phyloP scores from a whole-genome alignment of 2,113 vertebrate species.

The Tragelaphus imberbis region DNA sequence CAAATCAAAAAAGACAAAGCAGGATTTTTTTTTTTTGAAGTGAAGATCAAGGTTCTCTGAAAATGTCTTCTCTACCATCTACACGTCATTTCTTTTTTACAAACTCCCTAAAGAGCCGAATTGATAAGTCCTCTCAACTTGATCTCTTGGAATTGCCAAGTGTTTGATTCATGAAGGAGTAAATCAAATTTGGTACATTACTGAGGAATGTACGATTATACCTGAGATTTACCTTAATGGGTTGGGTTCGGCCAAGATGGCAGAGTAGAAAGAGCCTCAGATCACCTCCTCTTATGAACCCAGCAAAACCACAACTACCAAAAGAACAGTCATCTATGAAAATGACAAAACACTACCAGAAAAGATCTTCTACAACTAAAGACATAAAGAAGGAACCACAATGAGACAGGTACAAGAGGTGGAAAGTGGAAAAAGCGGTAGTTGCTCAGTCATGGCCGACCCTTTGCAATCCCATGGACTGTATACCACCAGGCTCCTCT shows the following conservation, averaged over 20 bases:
- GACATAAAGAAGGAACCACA: neutral
- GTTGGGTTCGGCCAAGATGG: neutral
- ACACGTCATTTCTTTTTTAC: neutral
- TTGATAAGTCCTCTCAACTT: neutral
- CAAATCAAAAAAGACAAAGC: conserved; percentile 15
- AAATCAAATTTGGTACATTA: neutral
- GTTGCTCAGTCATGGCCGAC: neutral
- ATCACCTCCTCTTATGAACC: neutral
- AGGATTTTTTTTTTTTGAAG: conserved; percentile 1
- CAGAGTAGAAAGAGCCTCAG: neutral
- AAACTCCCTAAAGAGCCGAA: neutral
- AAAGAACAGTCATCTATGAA: neutral
- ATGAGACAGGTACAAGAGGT: neutral
- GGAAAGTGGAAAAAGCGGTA: neutral
- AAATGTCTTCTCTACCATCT: neutral
- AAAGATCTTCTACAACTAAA: neutral
- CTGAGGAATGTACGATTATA: neutral
- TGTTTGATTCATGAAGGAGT: neutral
- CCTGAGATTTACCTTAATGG: neutral
- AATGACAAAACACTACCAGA: neutral
- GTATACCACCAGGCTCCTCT: neutral
- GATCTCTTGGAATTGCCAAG: neutral
- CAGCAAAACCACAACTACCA: neutral
- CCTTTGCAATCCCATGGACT: neutral
- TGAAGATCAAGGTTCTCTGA: neutral